Percentiles rank a stretch among this genome's conserved stretches.
Evolutionary conservation across 2,888 invertebrate genomes (phyloP).

Genomic region (Drosophila imparisetae): DNA sequence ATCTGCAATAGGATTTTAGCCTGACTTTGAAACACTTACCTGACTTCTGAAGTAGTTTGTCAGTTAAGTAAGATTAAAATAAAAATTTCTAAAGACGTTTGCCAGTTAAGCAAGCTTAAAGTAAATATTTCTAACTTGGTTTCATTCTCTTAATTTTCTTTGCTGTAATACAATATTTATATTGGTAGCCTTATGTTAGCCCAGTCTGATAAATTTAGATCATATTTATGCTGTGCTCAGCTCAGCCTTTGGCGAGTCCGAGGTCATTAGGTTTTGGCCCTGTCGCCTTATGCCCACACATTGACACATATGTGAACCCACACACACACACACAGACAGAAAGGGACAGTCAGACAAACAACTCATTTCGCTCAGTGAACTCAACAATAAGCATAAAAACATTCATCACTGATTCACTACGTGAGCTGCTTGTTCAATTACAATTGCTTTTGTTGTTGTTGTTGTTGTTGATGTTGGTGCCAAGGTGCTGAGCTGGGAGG

Average conservation of each 20-base stretch:
- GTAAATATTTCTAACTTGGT: background rate
- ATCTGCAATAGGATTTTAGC: too few relatives aligned
- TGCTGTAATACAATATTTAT: background rate
- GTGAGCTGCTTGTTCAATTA: slow-evolving; percentile 78
- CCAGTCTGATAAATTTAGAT: slow-evolving; percentile 8
- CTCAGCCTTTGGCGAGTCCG: slow-evolving; percentile 2
- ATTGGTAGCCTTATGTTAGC: background rate
- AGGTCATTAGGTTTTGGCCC: slow-evolving; percentile 31
- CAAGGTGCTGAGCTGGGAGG: slow-evolving; percentile 53
- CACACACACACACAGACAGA: slow-evolving; percentile 18
- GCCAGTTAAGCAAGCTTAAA: background rate
- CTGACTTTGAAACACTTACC: background rate
- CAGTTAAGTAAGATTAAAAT: background rate
- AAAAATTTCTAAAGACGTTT: background rate
- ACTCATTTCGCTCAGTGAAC: slow-evolving; percentile 81
- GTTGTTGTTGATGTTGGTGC: slow-evolving; percentile 47
- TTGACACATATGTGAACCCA: slow-evolving; percentile 37
- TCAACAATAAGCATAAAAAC: slow-evolving; percentile 81
- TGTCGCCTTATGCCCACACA: slow-evolving; percentile 43
- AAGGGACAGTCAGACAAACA: slow-evolving; percentile 64
- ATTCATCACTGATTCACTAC: slow-evolving; percentile 80
- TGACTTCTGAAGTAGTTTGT: background rate
- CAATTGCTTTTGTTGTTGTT: slow-evolving; percentile 9
- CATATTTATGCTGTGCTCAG: background rate
- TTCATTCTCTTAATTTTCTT: background rate